Conservation (phyloP, 2,888 invertebrate species). For the Augiades crinisus region DNA sequence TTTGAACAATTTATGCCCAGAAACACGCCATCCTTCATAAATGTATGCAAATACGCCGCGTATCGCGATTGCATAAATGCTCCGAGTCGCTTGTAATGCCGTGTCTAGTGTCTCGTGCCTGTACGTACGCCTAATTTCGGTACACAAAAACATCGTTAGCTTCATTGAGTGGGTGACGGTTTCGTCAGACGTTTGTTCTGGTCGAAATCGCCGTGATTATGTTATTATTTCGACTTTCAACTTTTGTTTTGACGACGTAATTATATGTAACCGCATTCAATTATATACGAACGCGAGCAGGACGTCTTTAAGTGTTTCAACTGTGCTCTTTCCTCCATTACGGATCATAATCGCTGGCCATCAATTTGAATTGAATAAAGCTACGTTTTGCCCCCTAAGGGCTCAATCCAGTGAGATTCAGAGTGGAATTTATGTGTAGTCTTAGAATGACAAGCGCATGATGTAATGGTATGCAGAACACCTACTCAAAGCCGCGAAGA, state of each 20-base stretch:
- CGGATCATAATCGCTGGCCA: constrained; percentile 11
- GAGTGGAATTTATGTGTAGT: constrained; percentile 23
- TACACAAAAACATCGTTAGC: constrained; percentile 26
- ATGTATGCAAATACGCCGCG: constrained; percentile 19
- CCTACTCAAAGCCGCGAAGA: constrained; percentile 19
- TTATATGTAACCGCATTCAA: constrained; percentile 28
- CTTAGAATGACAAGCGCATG: constrained; percentile 25
- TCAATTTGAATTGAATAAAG: constrained; percentile 25
- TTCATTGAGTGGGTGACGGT: constrained; percentile 32
- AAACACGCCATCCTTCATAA: constrained; percentile 23
- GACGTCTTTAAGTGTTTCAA: not conserved
- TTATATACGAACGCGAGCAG: constrained; percentile 1
- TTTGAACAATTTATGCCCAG: constrained; percentile 6
- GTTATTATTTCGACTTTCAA: constrained; percentile 38
- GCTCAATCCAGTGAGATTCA: constrained; percentile 22
- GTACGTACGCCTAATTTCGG: constrained; percentile 22
- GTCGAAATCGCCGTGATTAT: constrained; percentile 33
- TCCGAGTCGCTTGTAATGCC: constrained; percentile 19
- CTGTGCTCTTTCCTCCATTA: not conserved
- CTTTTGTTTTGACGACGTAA: constrained; percentile 35
- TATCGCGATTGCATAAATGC: constrained; percentile 21
- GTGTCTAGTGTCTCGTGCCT: constrained; percentile 12
- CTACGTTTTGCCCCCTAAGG: constrained; percentile 23
- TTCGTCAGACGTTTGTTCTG: constrained; percentile 37
- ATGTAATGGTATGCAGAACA: constrained; percentile 22